These are phyloP conservation scores for Sturnira hondurensis DNA, from an alignment of 2,113 vertebrate genomes.

Conservation along the genomic window DNA sequence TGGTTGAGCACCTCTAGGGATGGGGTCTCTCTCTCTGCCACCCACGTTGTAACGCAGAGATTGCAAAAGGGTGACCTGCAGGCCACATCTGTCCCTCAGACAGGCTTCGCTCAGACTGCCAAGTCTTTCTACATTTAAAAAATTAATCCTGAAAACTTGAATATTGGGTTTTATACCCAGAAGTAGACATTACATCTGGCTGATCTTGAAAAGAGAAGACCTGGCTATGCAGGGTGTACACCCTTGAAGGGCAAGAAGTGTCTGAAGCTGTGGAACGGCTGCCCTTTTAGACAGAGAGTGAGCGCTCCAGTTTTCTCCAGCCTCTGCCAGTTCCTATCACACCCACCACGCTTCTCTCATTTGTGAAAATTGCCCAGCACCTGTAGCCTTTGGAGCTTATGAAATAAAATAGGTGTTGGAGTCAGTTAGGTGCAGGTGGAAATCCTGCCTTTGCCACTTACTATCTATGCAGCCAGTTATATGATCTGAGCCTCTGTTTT, in stretches of 20 bases:
- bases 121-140: neutral
- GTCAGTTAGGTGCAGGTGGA: neutral
- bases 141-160: neutral
- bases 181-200: neutral
- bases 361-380: neutral
- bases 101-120: neutral
- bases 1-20: neutral
- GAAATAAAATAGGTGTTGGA: neutral
- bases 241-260: neutral
- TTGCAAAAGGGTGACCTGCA: neutral
- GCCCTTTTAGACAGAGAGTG: accelerated
- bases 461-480: neutral
- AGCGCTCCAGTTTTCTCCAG: neutral
- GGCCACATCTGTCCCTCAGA: neutral
- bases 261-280: neutral
- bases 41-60: neutral
- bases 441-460: neutral
- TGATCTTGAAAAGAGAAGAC: neutral
- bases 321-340: neutral
- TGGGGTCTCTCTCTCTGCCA: neutral
- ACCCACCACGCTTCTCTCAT: neutral
- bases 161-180: neutral
- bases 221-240: accelerated
- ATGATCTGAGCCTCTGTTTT: neutral
- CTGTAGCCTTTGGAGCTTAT: neutral